Base-by-base conservation (phyloP, 2,113 vertebrate species). In the Dunckerocampus dactyliophorus region DNA sequence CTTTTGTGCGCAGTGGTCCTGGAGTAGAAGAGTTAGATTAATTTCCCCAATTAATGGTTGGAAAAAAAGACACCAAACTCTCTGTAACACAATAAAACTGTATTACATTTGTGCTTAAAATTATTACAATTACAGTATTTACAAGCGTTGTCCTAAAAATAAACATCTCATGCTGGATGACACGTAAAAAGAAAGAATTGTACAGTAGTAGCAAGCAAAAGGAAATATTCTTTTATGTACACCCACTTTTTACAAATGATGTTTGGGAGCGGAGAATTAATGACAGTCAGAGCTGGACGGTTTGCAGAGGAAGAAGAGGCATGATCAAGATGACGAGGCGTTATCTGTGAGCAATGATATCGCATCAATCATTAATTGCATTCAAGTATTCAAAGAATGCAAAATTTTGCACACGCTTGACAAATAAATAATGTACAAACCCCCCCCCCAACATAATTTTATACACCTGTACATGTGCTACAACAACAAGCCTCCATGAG, bases 21-120 rank as follows among this genome's bases (percentile, higher is more conserved):
- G 37, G 37, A 39, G 10, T 39, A 11, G 13, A 14, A 12, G 39
- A 43, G 13, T 43, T 43, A 14, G 39, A 12, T 43, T 3, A 13
- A 12, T 42, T 19, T 31, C 12, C 24, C 17, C 48, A 14, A 47
- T 37, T 8, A 47, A 13, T 17, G 15, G 11, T 3, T 51, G 22
- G 8, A 55, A 91, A 89, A 72, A 69, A 74, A 64, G 61, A 73
- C 69, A 62, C 39, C 58, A 65, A 49, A 85, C 91, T 89, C 90
- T 86, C 89, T 83, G 90, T 93, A 95, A 98, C 94, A 96, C 95
- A 96, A 95, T 96, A 96, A 95, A 98, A 97, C 93, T 98, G 94
- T 99, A 97, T 98, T 95, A 94, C 95, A 94, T 96, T 97, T 98
- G 95, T 96, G 94, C 93, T 94, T 97, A 92, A 93, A 92, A 93